Percentiles rank a stretch among this genome's conserved stretches.
phyloP scores from a whole-genome alignment of 2,888 invertebrate genomes.

The Salpingus planirostris region DNA sequence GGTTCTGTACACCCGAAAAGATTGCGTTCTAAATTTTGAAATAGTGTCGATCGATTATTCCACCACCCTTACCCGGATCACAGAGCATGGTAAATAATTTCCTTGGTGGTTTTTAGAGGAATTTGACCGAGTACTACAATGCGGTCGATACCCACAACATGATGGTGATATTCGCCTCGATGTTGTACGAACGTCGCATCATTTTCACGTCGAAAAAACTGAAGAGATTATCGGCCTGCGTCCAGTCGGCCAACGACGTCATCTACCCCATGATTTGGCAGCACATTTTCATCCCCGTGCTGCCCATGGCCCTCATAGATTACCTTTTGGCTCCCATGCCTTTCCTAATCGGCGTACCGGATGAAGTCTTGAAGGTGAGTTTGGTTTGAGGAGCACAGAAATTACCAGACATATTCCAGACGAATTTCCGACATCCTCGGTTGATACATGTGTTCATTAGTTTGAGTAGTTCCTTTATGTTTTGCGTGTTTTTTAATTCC shows the following conservation, averaged over 20 bases:
- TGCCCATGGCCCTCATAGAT: constrained; percentile 82
- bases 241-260: constrained; percentile 88
- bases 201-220: constrained; percentile 86
- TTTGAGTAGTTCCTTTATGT: too few relatives aligned
- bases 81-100: neutral
- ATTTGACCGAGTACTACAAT: constrained; percentile 94
- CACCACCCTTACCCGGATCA: neutral
- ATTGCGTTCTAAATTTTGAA: constrained; percentile 9
- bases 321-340: constrained; percentile 96
- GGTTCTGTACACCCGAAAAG: neutral
- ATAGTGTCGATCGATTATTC: neutral
- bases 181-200: constrained; percentile 89
- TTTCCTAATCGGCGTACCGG: constrained; percentile 91
- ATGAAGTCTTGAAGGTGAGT: constrained; percentile 67
- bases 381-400: too few relatives aligned
- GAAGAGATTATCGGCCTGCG: constrained; percentile 83
- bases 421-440: too few relatives aligned
- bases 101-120: constrained; percentile 54
- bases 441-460: too few relatives aligned
- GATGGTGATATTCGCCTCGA: constrained; percentile 91
- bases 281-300: constrained; percentile 93
- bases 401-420: too few relatives aligned
- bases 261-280: constrained; percentile 99
- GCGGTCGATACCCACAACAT: constrained; percentile 92
- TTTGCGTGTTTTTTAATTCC: too few relatives aligned